Evolutionary conservation across 2,888 invertebrate species (phyloP), one percentile per base, ranked within the genome.

Genomic region (Pyrochroa serraticornis): DNA sequence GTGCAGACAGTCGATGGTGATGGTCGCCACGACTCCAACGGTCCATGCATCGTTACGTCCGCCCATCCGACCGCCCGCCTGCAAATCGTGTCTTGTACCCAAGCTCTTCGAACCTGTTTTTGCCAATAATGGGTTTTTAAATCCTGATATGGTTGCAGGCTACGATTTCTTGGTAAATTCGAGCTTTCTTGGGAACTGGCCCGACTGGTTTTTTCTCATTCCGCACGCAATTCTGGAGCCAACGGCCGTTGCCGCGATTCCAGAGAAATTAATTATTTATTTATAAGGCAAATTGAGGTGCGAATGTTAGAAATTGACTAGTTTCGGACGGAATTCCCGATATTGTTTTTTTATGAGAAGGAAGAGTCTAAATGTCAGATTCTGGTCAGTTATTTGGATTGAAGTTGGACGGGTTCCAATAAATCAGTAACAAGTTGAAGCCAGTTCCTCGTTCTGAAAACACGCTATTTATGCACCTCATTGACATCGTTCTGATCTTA

Each of bases 61-160:
- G 7, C 22, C 32, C 12, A 30, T 42, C 32, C 42, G 22, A 22
- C 22, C 35, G 47, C 43, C 39, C 49, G 54, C 49, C 49, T 48
- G 9, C 47, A 31, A 32, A 37, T 49, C 47, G 50, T 57, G 50
- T 47, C 51, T 46, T 51, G 50, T 51, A 51, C 52, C 37, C 61
- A 45, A 46, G 58, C 61, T 22, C 22, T 22, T 22, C 22, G 57
- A 60, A 64, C 64, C 62, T 62, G 64, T 64, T 64, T 58, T 57
- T 56, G 53, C 59, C 63, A 64, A 64, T 70, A 67, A 67, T 67
- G 65, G 65, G 52, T 60, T 68, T 68, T 69, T 68, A 65, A 68
- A 64, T 63, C 66, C 66, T 54, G 67, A 70, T 70, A 67, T 56
- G 69, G 65, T 68, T 68, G 60, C 64, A 62, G 62, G 58, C 66